phyloP scores from a whole-genome alignment of 2,797 vertebrate species.

The Myotis daubentonii region DNA sequence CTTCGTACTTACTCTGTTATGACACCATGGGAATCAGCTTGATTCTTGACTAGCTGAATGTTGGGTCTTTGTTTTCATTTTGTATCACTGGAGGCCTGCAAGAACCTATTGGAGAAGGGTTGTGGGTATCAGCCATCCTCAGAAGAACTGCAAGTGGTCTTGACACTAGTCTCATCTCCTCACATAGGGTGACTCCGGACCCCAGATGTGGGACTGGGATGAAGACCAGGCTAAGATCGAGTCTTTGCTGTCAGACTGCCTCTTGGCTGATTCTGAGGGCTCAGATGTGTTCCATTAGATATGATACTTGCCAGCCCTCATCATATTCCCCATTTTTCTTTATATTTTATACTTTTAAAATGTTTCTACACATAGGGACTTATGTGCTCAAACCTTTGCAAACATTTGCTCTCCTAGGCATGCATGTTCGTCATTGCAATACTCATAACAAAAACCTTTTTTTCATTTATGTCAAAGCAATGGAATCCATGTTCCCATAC shows the following conservation, averaged over 20 bases:
- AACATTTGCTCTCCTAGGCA: background rate
- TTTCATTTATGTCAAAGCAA: conserved; percentile 15
- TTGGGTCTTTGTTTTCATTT: background rate
- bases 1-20: background rate
- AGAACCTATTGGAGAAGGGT: background rate
- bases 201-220: too few species aligned
- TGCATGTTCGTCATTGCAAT: background rate
- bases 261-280: background rate
- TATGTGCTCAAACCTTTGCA: background rate
- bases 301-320: background rate
- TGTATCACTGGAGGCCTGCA: background rate
- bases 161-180: background rate
- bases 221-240: background rate
- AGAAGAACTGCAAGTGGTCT: background rate
- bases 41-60: background rate
- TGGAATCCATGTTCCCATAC: background rate
- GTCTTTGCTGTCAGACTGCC: background rate
- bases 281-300: background rate
- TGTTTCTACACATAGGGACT: background rate
- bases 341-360: background rate
- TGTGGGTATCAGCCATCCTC: background rate
- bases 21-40: background rate
- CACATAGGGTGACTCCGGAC: background rate
- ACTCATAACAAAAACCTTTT: background rate
- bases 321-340: background rate